A percentile compares a stretch with the other conserved stretches of the same genome.
Evolutionary conservation across 2,888 invertebrate genomes (phyloP).

Genomic region (Aquatica leii): DNA sequence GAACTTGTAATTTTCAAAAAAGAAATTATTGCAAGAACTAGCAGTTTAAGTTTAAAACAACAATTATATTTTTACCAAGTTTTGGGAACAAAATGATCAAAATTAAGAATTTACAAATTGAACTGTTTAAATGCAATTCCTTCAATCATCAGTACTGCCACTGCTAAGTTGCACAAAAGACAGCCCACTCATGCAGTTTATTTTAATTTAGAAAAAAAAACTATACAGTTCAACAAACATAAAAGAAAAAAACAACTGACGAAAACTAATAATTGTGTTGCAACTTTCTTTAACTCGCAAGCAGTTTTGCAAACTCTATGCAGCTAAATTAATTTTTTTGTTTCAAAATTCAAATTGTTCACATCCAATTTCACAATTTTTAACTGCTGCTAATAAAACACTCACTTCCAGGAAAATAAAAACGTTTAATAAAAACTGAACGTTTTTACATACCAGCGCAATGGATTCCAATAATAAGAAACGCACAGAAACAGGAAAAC

Average conservation of each 20-base stretch:
- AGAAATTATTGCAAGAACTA: too few species aligned
- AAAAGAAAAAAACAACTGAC: conserved; percentile 25
- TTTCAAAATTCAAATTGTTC: too few species aligned
- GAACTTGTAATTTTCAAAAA: too few species aligned
- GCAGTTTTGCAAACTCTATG: conserved; percentile 34
- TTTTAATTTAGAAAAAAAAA: conserved; percentile 23
- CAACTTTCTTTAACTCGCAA: conserved; percentile 32
- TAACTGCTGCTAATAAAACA: too few species aligned
- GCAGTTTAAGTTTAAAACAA: too few species aligned
- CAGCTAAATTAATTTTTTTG: conserved; percentile 23
- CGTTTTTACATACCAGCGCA: background rate
- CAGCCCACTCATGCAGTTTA: background rate
- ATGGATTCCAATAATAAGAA: background rate
- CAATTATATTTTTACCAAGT: too few species aligned
- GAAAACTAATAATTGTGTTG: conserved; percentile 13
- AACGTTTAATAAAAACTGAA: background rate
- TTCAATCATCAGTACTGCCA: background rate
- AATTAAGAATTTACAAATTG: background rate
- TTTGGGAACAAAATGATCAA: too few species aligned
- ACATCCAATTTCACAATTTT: too few species aligned
- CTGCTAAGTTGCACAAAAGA: background rate
- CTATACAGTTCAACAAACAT: conserved; percentile 24
- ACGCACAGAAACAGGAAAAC: background rate
- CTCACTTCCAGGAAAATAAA: conserved; percentile 34
- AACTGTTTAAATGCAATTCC: background rate